A percentile compares a stretch with the other conserved stretches of the same genome.
Conservation (phyloP, 1,140 invertebrate species). For the Eumaeus atala region DNA sequence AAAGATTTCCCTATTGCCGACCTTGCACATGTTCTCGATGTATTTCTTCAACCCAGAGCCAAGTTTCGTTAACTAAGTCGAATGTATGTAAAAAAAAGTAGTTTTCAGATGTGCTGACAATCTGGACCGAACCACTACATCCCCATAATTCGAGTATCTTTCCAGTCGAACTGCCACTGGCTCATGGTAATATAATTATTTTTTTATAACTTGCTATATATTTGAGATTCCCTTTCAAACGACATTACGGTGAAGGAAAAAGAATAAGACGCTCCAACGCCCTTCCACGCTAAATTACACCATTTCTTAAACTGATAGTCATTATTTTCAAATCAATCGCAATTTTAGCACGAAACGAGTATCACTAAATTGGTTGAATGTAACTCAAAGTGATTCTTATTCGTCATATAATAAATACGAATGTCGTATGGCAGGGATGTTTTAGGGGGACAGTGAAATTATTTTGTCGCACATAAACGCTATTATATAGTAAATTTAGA, state of each 20-base stretch:
- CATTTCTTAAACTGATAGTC: conserved; percentile 38
- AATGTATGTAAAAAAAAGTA: too few species aligned
- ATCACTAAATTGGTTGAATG: conserved; percentile 15
- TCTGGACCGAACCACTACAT: too few species aligned
- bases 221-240: conserved; percentile 35
- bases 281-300: conserved; percentile 34
- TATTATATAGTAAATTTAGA: conserved; percentile 28
- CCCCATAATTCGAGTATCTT: too few species aligned
- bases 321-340: conserved; percentile 41
- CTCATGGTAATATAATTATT: conserved; percentile 1
- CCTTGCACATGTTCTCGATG: too few species aligned
- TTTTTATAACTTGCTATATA: conserved; percentile 8
- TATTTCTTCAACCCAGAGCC: too few species aligned
- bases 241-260: conserved; percentile 29
- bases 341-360: conserved; percentile 26
- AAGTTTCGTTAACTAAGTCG: too few species aligned
- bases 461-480: conserved; percentile 29
- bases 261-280: conserved; percentile 30
- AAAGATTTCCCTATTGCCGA: too few species aligned
- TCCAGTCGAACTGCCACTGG: too few species aligned
- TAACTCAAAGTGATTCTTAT: conserved; percentile 25
- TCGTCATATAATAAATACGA: conserved; percentile 6
- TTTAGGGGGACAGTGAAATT: conserved; percentile 25
- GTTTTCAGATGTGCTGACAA: too few species aligned
- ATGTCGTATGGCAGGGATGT: conserved; percentile 14